Conservation (phyloP, 2,797 vertebrate genomes). For the Anguilla obscura region DNA sequence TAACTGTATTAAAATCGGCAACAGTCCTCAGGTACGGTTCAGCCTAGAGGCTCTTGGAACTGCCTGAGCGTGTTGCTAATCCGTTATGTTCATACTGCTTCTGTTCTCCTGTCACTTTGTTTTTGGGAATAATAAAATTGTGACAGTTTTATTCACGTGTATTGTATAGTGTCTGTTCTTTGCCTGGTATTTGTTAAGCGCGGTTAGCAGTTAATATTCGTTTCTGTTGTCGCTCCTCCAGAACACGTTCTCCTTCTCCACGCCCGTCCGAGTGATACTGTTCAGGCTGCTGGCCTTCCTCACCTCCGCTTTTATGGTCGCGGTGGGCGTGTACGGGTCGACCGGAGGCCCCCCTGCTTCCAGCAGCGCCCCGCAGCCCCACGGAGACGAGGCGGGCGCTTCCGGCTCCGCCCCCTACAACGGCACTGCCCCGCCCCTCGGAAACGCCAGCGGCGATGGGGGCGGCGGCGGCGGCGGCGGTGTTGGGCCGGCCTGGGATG, state of each 20-base stretch:
- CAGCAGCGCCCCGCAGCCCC: constrained; percentile 26
- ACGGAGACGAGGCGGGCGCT: constrained; percentile 52
- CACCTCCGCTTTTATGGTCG: constrained; percentile 79
- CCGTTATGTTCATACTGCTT: not conserved
- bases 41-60: too few relatives aligned
- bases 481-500: constrained; percentile 63
- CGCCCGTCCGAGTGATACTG: constrained; percentile 77
- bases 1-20: too few relatives aligned
- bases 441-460: constrained; percentile 32
- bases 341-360: constrained; percentile 56
- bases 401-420: constrained; percentile 56
- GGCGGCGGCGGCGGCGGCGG: too few relatives aligned
- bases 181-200: not conserved
- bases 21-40: too few relatives aligned
- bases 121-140: not conserved
- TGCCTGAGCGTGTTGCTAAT: not conserved
- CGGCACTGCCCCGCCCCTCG: constrained; percentile 41
- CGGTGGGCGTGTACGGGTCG: constrained; percentile 63
- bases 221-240: constrained; percentile 57
- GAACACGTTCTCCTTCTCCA: constrained; percentile 73
- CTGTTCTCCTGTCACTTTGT: not conserved
- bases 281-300: constrained; percentile 85
- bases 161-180: not conserved
- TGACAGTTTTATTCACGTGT: not conserved
- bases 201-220: not conserved